Evolutionary conservation across 1,140 invertebrate genomes (phyloP), one percentile per base, ranked within the genome.

Genomic region (Tetragnatha versicolor): DNA sequence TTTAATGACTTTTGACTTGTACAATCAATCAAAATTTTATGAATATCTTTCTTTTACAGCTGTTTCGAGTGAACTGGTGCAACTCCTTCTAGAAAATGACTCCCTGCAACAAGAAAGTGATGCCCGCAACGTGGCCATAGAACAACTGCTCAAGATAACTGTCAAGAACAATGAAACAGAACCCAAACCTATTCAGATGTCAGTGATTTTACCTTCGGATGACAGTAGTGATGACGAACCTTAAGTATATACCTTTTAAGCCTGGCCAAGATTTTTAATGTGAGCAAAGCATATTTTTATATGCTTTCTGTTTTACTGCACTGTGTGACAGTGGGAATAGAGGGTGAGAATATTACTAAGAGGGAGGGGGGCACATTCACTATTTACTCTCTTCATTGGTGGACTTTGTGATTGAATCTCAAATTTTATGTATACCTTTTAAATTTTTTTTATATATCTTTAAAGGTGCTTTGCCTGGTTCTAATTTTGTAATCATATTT

Each of bases 41-140:
- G 22, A 12, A 61, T 61, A 31, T 29, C 33, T 25, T 0, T 9
- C 1, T 66, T 53, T 76, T 66, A n/a, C 37, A 77, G 73, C 47
- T n/a, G 61, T 77, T n/a, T 77, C 73, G 6, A 47, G 61, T 42
- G 22, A 65, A 31, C 49, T 77, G 9, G 73, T 77, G 10, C 47
- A 65, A 20, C 45, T 77, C 6, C 35, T 77, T 2, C 29, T 65
- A 25, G 73, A 77, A 53, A 77, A 77, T 77, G 73, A 77, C 66
- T 35, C 73, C 12, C 49, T 77, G 22, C 60, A 66, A 42, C 60
- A 77, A 66, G 73, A 77, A 27, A 77, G 60, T 42, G 73, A 77
- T 53, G 73, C 73, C 29, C n/a, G 73, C 20, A 77, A 77, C 29
- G 33, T 77, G 29, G 73, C 73, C 3, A 77, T 77, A 20, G 73